Conservation (phyloP, 1,140 invertebrate genomes). For the Brachionus calyciflorus region DNA sequence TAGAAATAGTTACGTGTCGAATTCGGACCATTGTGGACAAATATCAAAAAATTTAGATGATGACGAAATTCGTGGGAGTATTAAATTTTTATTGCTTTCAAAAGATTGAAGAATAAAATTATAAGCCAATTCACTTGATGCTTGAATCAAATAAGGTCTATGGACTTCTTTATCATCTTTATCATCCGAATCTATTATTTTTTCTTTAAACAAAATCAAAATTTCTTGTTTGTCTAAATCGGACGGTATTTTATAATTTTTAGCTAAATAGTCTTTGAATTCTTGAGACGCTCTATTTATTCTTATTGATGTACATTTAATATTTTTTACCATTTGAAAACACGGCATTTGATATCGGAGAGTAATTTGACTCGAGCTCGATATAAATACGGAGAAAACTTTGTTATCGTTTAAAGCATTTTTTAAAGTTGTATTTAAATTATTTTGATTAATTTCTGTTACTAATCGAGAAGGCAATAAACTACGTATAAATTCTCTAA, state of each 20-base stretch:
- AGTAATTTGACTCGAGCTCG: slow-evolving; percentile 22
- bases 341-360: slow-evolving; percentile 42
- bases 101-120: neutral
- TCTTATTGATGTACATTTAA: slow-evolving; percentile 5
- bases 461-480: slow-evolving; percentile 53
- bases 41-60: slow-evolving; percentile 7
- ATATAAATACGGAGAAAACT: slow-evolving; percentile 24
- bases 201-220: slow-evolving; percentile 29
- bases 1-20: too few relatives aligned
- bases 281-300: neutral
- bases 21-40: slow-evolving; percentile 11
- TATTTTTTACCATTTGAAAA: slow-evolving; percentile 1
- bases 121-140: neutral
- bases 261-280: slow-evolving; percentile 21
- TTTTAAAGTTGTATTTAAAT: slow-evolving; percentile 9
- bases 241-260: slow-evolving; percentile 17
- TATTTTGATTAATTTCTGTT: slow-evolving; percentile 45
- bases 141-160: slow-evolving; percentile 8
- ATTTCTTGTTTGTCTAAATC: slow-evolving; percentile 34
- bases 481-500: slow-evolving; percentile 54
- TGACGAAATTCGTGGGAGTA: slow-evolving; percentile 18
- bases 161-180: neutral
- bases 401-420: slow-evolving; percentile 18
- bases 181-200: too few relatives aligned
- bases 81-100: slow-evolving; percentile 9